These are phyloP conservation scores for Oscheius myriophilus DNA, from an alignment of 2,888 invertebrate genomes.

Conservation along the genomic window DNA sequence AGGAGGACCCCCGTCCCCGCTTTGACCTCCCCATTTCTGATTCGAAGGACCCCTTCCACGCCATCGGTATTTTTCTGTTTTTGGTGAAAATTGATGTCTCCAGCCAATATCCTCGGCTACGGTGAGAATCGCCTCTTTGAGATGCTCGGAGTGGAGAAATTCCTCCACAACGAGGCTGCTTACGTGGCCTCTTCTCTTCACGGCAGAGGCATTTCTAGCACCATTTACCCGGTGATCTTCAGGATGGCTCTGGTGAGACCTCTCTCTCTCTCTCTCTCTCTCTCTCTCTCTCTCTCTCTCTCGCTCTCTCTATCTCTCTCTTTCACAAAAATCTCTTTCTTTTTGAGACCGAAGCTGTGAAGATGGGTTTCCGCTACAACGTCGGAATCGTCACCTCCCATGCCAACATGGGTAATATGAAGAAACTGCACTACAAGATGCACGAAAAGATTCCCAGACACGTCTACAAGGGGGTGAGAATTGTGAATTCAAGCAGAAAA, in stretches of 20 bases:
- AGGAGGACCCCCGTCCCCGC: conserved; percentile 6
- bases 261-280: too few species aligned
- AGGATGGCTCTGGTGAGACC: too few species aligned
- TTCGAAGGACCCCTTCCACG: conserved; percentile 5
- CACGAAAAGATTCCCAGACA: background rate
- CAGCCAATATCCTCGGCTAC: background rate
- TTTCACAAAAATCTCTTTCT: too few species aligned
- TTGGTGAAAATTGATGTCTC: too few species aligned
- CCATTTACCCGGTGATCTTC: background rate
- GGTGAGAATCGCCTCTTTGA: background rate
- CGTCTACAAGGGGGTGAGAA: conserved; percentile 7
- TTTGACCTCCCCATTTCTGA: background rate
- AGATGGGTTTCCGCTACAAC: conserved; percentile 9
- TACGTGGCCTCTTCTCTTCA: background rate
- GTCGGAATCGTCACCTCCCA: conserved; percentile 1
- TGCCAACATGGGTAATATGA: conserved; percentile 11
- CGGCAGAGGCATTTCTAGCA: background rate
- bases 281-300: too few species aligned
- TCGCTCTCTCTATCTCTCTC: too few species aligned
- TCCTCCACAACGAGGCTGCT: background rate
- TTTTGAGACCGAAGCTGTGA: background rate
- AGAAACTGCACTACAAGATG: background rate
- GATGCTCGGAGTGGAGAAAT: background rate
- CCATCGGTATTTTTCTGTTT: background rate
- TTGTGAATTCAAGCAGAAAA: too few species aligned